These are phyloP conservation scores for Strix uralensis DNA, from an alignment of 2,113 vertebrate species.

Conservation along the genomic window DNA sequence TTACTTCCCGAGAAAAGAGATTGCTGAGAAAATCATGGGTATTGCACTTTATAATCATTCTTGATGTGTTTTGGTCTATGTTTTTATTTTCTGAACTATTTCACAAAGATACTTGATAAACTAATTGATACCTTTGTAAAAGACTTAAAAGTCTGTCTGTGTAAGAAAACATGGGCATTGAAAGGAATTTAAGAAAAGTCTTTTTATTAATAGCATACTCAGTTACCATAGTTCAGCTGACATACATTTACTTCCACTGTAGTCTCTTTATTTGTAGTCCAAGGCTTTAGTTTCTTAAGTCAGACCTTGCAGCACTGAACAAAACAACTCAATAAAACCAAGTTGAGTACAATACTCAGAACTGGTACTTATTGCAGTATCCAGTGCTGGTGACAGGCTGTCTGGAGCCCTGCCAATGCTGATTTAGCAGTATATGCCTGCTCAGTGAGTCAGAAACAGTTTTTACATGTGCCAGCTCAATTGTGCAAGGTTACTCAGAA, in stretches of 20 bases:
- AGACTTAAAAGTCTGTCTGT: background rate
- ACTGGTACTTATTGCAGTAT: slow-evolving; percentile 74
- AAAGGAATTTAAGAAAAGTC: background rate
- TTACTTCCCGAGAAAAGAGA: background rate
- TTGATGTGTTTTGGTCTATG: background rate
- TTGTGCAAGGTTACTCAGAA: slow-evolving; percentile 73
- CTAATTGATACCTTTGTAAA: background rate
- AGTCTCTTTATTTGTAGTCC: slow-evolving; percentile 48
- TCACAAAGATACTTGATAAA: background rate
- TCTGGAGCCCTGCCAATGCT: slow-evolving; percentile 75
- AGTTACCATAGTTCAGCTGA: slow-evolving; percentile 41
- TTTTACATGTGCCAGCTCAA: slow-evolving; percentile 73
- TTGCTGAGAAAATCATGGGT: background rate
- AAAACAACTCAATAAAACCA: slow-evolving; percentile 48
- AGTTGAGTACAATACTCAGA: slow-evolving; percentile 73
- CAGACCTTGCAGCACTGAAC: slow-evolving; percentile 41
- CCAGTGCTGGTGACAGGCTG: slow-evolving; percentile 77
- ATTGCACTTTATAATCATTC: background rate
- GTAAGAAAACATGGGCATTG: background rate
- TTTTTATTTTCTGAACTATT: slow-evolving; percentile 10
- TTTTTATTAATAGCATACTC: slow-evolving; percentile 44
- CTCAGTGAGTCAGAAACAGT: slow-evolving; percentile 78
- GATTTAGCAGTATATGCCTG: slow-evolving; percentile 78
- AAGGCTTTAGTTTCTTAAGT: slow-evolving; percentile 48
- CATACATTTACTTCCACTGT: background rate